Conservation (phyloP, 2,888 invertebrate genomes). For the Euphydryas editha region DNA sequence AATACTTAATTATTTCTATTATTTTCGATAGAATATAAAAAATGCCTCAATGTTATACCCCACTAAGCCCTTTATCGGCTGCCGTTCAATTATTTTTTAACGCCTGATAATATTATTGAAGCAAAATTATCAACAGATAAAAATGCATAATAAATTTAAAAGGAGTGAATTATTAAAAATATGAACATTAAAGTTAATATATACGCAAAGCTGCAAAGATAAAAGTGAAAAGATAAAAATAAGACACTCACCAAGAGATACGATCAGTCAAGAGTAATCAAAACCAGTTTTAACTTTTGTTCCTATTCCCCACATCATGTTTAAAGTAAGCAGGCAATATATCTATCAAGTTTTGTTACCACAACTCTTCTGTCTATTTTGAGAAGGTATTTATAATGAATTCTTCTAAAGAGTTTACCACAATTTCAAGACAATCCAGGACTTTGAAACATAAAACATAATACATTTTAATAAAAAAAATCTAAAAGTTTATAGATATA, state of each 20-base stretch:
- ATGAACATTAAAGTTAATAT: constrained; percentile 11
- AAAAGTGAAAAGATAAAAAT: constrained; percentile 26
- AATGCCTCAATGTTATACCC: no score
- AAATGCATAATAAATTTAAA: constrained; percentile 11
- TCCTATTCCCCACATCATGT: constrained; percentile 28
- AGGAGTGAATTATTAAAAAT: neutral
- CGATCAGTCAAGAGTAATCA: constrained; percentile 31
- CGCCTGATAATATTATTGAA: constrained; percentile 20
- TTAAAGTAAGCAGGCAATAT: constrained; percentile 22
- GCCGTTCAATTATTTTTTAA: neutral
- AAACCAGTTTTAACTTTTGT: constrained; percentile 34
- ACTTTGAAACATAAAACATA: neutral
- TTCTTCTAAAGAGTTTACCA: constrained; percentile 49
- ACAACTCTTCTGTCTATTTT: constrained; percentile 57
- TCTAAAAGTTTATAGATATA: neutral
- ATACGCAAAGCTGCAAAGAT: constrained; percentile 26
- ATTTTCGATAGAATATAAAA: no score
- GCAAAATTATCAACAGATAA: constrained; percentile 24
- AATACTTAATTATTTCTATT: no score
- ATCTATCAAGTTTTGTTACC: constrained; percentile 41
- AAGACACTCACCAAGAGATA: constrained; percentile 19
- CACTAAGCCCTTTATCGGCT: no score
- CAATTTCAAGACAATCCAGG: neutral
- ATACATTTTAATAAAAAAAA: neutral
- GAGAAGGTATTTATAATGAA: constrained; percentile 57